Conservation (phyloP, 1,140 invertebrate genomes). For the Musca domestica region DNA sequence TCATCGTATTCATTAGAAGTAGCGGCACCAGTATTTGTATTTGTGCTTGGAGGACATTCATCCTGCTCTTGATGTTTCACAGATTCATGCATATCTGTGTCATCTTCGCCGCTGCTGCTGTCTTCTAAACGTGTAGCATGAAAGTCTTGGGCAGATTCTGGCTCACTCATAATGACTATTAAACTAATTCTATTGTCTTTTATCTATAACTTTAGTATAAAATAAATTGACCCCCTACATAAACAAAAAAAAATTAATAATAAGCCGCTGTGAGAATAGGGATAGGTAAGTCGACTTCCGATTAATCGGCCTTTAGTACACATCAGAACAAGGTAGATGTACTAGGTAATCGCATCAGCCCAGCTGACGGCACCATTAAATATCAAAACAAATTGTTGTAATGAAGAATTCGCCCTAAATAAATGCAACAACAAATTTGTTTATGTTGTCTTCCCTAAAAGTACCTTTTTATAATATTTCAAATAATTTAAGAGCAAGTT, state of each 20-base stretch:
- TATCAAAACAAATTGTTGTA: too few species aligned
- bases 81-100: constrained; percentile 18
- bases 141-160: neutral
- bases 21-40: constrained; percentile 5
- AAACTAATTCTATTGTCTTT: neutral
- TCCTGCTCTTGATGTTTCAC: neutral
- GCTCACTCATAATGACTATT: neutral
- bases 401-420: too few species aligned
- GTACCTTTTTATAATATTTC: too few species aligned
- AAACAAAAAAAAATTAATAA: neutral
- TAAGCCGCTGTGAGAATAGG: neutral
- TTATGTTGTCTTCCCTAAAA: too few species aligned
- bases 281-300: too few species aligned
- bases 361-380: too few species aligned
- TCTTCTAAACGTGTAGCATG: neutral
- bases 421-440: too few species aligned
- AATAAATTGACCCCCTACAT: neutral
- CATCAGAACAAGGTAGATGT: too few species aligned
- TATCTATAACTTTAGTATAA: neutral
- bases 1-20: neutral
- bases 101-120: neutral
- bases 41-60: constrained; percentile 2
- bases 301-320: too few species aligned
- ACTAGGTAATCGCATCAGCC: too few species aligned
- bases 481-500: too few species aligned